Evolutionary conservation across 2,113 vertebrate genomes (phyloP).

Genomic region (Tauraco erythrolophus): DNA sequence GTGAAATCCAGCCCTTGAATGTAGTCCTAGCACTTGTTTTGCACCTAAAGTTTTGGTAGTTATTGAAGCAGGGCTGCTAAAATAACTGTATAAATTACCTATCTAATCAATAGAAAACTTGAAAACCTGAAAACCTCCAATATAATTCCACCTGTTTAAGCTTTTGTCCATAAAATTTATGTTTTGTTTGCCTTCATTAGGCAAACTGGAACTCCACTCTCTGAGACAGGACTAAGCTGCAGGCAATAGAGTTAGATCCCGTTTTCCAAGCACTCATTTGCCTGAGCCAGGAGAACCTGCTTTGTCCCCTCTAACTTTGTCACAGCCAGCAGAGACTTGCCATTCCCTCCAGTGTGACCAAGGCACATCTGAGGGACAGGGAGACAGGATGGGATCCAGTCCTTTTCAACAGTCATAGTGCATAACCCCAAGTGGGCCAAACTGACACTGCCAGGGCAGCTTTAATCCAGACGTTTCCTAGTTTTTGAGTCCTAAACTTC

Average conservation of each 20-base stretch:
- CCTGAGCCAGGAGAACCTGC: not conserved
- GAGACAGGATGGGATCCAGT: not conserved
- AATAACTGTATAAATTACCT: not conserved
- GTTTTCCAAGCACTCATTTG: not conserved
- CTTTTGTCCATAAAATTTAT: not conserved
- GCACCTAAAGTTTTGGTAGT: not conserved
- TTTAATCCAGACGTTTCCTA: not conserved
- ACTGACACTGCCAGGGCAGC: not conserved
- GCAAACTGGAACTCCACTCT: not conserved
- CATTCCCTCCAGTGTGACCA: accelerated
- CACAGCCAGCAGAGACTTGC: not conserved
- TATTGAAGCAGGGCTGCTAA: not conserved
- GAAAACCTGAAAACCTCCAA: not conserved
- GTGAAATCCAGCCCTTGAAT: not conserved
- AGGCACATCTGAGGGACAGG: not conserved
- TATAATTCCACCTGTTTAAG: not conserved
- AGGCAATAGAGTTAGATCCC: not conserved
- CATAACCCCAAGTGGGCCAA: not conserved
- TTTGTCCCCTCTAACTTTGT: not conserved
- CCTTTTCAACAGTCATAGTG: not conserved
- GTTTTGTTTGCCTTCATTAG: not conserved
- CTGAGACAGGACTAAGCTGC: not conserved
- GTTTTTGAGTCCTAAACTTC: not conserved
- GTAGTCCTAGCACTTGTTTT: not conserved
- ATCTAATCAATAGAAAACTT: not conserved